Conservation (phyloP, 2,113 vertebrate genomes). For the Scolopax mira region DNA sequence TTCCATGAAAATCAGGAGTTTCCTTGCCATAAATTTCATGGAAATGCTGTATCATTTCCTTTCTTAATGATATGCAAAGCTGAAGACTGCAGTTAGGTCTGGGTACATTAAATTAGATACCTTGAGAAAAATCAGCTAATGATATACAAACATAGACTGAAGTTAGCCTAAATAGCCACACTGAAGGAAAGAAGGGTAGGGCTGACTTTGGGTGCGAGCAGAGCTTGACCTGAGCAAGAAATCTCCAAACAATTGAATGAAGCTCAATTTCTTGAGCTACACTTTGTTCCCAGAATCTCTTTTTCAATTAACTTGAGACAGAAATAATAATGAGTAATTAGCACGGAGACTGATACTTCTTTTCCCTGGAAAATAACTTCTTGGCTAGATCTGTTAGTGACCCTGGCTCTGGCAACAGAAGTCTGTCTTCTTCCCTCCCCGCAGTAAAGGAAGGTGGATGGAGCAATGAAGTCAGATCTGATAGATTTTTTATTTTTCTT, state of each 20-base stretch:
- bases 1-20: neutral
- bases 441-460: neutral
- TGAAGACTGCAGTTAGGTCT: neutral
- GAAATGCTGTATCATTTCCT: neutral
- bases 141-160: neutral
- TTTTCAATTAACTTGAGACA: neutral
- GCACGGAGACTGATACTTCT: neutral
- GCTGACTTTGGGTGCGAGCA: neutral
- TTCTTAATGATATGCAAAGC: neutral
- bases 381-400: neutral
- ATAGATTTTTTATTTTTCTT: neutral
- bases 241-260: neutral
- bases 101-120: neutral
- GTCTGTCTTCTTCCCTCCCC: neutral
- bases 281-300: neutral
- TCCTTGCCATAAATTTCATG: neutral
- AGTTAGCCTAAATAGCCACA: neutral
- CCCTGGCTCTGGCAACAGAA: neutral
- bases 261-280: neutral
- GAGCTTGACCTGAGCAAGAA: neutral
- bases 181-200: neutral
- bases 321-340: neutral
- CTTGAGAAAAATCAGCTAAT: neutral
- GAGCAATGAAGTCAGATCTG: neutral
- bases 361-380: neutral